phyloP scores from a whole-genome alignment of 2,113 vertebrate genomes.

The Elanoides forficatus region DNA sequence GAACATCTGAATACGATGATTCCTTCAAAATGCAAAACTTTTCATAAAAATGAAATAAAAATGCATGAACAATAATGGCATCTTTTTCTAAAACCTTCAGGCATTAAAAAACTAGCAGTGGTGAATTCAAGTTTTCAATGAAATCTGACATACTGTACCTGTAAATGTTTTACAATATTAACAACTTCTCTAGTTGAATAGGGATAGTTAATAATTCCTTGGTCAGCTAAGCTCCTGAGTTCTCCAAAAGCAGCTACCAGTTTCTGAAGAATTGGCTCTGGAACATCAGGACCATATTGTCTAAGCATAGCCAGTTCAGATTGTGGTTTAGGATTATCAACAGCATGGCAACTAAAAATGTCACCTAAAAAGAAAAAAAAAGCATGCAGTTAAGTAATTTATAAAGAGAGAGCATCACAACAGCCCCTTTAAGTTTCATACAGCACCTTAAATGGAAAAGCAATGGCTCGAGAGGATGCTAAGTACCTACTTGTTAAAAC shows the following conservation, averaged over 20 bases:
- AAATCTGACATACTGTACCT: slow-evolving; percentile 73
- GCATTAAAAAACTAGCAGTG: neutral
- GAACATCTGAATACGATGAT: neutral
- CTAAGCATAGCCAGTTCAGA: slow-evolving; percentile 93
- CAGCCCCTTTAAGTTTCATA: neutral
- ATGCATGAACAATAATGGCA: neutral
- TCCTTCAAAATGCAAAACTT: neutral
- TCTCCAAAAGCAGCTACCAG: slow-evolving; percentile 94
- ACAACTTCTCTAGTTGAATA: slow-evolving; percentile 98
- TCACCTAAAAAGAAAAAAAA: slow-evolving; percentile 78
- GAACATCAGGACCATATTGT: slow-evolving; percentile 89
- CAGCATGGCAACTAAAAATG: slow-evolving; percentile 96
- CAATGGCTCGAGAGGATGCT: neutral
- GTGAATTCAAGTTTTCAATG: neutral
- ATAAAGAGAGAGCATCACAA: neutral
- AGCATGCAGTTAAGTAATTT: neutral
- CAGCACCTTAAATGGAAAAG: neutral
- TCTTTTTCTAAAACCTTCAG: neutral
- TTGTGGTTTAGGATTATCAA: slow-evolving; percentile 92
- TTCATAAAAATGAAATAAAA: neutral
- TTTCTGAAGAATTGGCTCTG: slow-evolving; percentile 83
- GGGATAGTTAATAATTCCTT: slow-evolving; percentile 94
- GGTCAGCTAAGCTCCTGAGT: slow-evolving; percentile 90
- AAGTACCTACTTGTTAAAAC: neutral
- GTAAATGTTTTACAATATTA: slow-evolving; percentile 95